Percentiles rank a stretch among this genome's conserved stretches.
Conservation (phyloP, 2,797 vertebrate genomes). For the Amphiprion clarkii region DNA sequence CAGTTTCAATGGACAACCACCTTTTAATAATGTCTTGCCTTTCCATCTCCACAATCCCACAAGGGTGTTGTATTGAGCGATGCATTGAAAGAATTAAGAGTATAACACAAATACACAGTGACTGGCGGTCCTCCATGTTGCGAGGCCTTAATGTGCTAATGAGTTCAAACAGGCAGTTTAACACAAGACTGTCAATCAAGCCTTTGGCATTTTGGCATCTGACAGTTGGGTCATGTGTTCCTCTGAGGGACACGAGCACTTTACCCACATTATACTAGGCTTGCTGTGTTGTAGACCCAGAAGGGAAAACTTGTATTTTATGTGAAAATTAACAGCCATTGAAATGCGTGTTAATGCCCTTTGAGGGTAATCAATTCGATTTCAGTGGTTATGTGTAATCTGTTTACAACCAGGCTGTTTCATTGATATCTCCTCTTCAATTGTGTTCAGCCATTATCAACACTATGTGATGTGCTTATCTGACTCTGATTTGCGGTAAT, state of each 20-base stretch:
- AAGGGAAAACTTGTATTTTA: constrained; percentile 40
- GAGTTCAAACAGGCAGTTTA: constrained; percentile 84
- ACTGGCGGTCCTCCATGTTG: constrained; percentile 58
- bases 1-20: not conserved
- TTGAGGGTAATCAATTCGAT: constrained; percentile 39
- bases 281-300: constrained; percentile 42
- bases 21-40: constrained; percentile 1
- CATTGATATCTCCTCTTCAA: constrained; percentile 34
- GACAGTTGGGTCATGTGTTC: constrained; percentile 78
- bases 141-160: constrained; percentile 80
- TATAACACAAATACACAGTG: constrained; percentile 70
- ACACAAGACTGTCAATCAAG: constrained; percentile 84
- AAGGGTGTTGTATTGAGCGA: constrained; percentile 44
- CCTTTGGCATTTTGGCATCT: constrained; percentile 81
- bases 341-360: constrained; percentile 38
- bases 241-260: constrained; percentile 78
- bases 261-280: constrained; percentile 69
- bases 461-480: constrained; percentile 29
- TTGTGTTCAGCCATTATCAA: constrained; percentile 40
- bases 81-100: constrained; percentile 52
- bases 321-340: constrained; percentile 29
- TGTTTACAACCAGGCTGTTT: constrained; percentile 34
- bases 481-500: constrained; percentile 37
- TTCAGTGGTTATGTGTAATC: constrained; percentile 36
- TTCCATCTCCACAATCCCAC: constrained; percentile 27